Conservation (phyloP, 1,140 invertebrate species). For the Aphelenchoides besseyi region DNA sequence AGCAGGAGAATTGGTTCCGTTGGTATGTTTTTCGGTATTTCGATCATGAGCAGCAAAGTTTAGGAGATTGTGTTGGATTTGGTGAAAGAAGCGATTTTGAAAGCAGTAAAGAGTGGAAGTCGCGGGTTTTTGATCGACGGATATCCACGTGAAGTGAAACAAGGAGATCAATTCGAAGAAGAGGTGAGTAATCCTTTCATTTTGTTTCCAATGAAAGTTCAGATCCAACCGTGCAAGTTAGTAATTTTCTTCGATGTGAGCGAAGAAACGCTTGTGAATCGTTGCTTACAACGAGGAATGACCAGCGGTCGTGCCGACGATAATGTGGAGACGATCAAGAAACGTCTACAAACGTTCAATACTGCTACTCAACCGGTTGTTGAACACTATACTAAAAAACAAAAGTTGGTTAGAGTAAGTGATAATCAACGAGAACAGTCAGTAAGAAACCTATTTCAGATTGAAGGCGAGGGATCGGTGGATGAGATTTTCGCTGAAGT, state of each 20-base stretch:
- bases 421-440: not conserved
- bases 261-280: constrained; percentile 77
- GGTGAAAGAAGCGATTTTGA: constrained; percentile 78
- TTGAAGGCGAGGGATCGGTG: constrained; percentile 65
- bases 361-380: constrained; percentile 84
- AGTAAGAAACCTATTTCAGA: constrained; percentile 56
- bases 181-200: constrained; percentile 67
- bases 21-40: constrained; percentile 65
- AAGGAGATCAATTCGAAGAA: constrained; percentile 81
- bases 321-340: constrained; percentile 91
- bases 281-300: constrained; percentile 79
- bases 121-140: constrained; percentile 94
- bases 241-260: constrained; percentile 80
- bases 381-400: constrained; percentile 76
- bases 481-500: constrained; percentile 66
- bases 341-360: constrained; percentile 86
- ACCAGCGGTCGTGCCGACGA: constrained; percentile 91
- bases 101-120: constrained; percentile 67
- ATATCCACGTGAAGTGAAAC: constrained; percentile 84
- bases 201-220: constrained; percentile 73
- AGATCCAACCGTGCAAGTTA: constrained; percentile 75
- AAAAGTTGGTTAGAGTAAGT: constrained; percentile 68
- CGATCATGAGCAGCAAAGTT: constrained; percentile 19
- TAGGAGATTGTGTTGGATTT: constrained; percentile 81
- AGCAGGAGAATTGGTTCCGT: constrained; percentile 78